Evolutionary conservation across 1,140 invertebrate genomes (phyloP), one percentile per base, ranked within the genome.

Genomic region (Ips nitidus): DNA sequence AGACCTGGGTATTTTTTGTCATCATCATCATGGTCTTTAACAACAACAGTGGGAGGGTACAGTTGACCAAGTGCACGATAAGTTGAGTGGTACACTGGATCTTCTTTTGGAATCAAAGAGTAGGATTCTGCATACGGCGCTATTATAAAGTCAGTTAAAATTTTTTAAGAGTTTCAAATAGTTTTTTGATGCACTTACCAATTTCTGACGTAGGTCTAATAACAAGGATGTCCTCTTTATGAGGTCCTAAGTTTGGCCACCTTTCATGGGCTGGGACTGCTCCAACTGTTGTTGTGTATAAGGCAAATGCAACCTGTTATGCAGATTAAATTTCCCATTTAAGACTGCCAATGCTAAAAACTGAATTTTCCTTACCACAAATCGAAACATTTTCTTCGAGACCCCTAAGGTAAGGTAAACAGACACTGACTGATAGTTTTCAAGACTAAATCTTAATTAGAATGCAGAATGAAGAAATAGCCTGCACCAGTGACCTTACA

Each of bases 371-470:
- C 22, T 22, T 22, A 22, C 22, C 22, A 22, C 22, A 22, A 22
- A 22, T 22, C 22, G 22, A 22, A 22, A 22, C 22, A 22, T 22
- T 22, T 22, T 22, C 22, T 22, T 22, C 22, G 22, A 22, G 22
- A 22, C 22, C 22, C 22, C 22, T 22, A 22, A 22, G 22, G 22
- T 22, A 22, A 22, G 22, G 22, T 58, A 56, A 58, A 58, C 47
- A 58, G 53, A 58, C 55, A 59, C 52, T 59, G 43, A 52, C 56
- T 66, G 65, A 58, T 58, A 66, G 59, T 66, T 66, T 47, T 66
- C 65, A 66, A 52, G 65, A 66, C 65, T 66, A 66, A 66, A 58
- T 66, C 65, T 50, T 39, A 66, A 66, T 58, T 43, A 66, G 58
- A 50, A 66, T 66, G 65, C 55, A 66, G 56, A 66, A 50, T 66